Conservation (phyloP, 2,888 invertebrate species). For the Cheilosia grossa region DNA sequence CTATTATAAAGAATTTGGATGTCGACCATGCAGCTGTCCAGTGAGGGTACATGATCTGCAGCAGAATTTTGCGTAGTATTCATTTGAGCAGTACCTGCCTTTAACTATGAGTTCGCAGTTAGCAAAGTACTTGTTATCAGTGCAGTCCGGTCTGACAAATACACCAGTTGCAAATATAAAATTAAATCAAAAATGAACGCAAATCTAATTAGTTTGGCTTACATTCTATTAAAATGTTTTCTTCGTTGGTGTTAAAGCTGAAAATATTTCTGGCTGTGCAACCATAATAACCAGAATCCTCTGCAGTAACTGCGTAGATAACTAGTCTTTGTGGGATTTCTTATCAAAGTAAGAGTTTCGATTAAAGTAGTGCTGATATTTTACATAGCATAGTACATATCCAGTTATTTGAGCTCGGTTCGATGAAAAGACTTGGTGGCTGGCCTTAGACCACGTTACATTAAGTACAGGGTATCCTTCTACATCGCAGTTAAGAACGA, state of each 20-base stretch:
- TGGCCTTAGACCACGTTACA: slow-evolving; percentile 93
- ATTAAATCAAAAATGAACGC: not conserved
- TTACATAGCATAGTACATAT: slow-evolving; percentile 79
- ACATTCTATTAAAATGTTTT: slow-evolving; percentile 91
- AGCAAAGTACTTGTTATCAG: slow-evolving; percentile 94
- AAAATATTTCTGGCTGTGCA: slow-evolving; percentile 92
- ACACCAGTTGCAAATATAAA: slow-evolving; percentile 80
- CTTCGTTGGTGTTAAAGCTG: slow-evolving; percentile 86
- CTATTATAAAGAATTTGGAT: slow-evolving; percentile 80
- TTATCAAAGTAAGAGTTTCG: slow-evolving; percentile 56
- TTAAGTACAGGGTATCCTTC: slow-evolving; percentile 90
- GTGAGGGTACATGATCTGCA: slow-evolving; percentile 96
- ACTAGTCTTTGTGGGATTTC: slow-evolving; percentile 88
- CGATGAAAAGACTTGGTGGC: slow-evolving; percentile 84
- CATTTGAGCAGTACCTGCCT: slow-evolving; percentile 92
- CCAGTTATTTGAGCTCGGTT: slow-evolving; percentile 88
- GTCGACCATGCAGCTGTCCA: slow-evolving; percentile 86
- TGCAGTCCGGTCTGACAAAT: slow-evolving; percentile 91
- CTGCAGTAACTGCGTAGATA: slow-evolving; percentile 86
- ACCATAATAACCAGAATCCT: slow-evolving; percentile 91
- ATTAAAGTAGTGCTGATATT: not conserved
- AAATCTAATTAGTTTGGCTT: slow-evolving; percentile 76
- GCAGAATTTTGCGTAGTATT: slow-evolving; percentile 96
- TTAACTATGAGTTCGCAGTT: slow-evolving; percentile 94
- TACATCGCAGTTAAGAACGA: slow-evolving; percentile 89